Base-by-base conservation (phyloP, 2,113 vertebrate species). In the Peromyscus californicus region DNA sequence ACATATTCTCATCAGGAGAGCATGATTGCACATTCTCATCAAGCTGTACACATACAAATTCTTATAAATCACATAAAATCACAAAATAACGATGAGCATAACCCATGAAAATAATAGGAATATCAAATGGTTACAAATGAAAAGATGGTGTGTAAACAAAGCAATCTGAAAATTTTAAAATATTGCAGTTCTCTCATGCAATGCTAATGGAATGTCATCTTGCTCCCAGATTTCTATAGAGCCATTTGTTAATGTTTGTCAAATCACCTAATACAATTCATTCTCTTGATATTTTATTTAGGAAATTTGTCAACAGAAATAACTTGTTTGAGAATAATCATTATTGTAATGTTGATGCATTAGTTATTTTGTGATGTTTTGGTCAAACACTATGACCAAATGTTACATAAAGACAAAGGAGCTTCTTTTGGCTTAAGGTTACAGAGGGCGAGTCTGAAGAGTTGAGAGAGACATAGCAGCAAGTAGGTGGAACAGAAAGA, bases 11-110 rank as follows among this genome's bases (percentile, higher is more conserved):
- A 61, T 54, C 54, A 31, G n/a, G 5, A 90, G 11, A 22, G 0
- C 36, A 36, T 76, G 80, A 70, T 12, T 85, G 12, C 5, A 85
- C 54, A 75, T 61, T 67, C 82, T 93, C 8, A 67, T 69, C 15
- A 65, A 83, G 4, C 24, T 63, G 80, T 2, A 70, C 29, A 82
- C 11, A 39, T 80, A 51, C 89, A 45, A 89, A 13, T 9, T 36
- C 79, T 89, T 91, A 74, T 3, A 91, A 90, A 90, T 86, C 36
- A 94, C 39, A 76, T 82, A 91, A 89, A 91, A 72, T 76, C 1
- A 16, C 42, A 22, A 91, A 78, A 89, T 48, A 86, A 95, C 33
- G 83, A 87, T 63, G 29, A 93, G 10, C 2, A 95, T 82, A 79
- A 1, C 8, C 29, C 12, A 42, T 72, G 19, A 90, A 87, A 94